A percentile compares a stretch with the other conserved stretches of the same genome.
Evolutionary conservation across 1,140 invertebrate genomes (phyloP).

Genomic region (Psilanteris sp.): DNA sequence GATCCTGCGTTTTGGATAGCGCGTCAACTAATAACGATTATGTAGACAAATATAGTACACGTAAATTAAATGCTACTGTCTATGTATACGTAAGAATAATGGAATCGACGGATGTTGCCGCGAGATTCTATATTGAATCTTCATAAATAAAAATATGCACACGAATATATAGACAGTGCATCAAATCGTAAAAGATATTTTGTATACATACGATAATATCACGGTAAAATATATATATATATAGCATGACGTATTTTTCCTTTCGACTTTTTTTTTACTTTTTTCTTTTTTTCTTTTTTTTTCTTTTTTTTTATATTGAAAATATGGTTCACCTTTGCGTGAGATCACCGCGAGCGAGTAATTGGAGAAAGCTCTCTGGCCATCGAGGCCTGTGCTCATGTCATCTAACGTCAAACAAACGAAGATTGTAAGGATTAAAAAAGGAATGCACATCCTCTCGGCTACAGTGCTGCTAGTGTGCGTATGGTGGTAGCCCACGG

Average conservation of each 20-base stretch:
- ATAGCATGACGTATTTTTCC: conserved; percentile 65
- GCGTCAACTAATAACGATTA: conserved; percentile 77
- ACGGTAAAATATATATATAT: conserved; percentile 73
- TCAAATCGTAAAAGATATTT: conserved; percentile 68
- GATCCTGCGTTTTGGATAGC: conserved; percentile 28
- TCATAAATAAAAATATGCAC: no score
- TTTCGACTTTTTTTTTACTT: not conserved
- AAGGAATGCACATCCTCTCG: conserved; percentile 13
- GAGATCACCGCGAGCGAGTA: conserved; percentile 60
- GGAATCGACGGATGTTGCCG: conserved; percentile 33
- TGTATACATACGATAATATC: conserved; percentile 71
- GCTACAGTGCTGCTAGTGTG: conserved; percentile 39
- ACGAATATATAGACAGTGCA: conserved; percentile 44
- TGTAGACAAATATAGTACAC: conserved; percentile 77
- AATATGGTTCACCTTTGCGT: conserved; percentile 33
- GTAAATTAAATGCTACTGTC: conserved; percentile 69
- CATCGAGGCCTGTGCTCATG: conserved; percentile 15
- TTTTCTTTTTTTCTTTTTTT: conserved; percentile 6
- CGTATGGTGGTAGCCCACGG: conserved; percentile 43
- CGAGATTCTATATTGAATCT: no score
- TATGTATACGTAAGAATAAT: conserved; percentile 49
- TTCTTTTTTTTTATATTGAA: conserved; percentile 22
- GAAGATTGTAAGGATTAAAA: conserved; percentile 1
- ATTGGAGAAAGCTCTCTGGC: conserved; percentile 33
- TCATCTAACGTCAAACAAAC: conserved; percentile 11